A percentile compares a stretch with the other conserved stretches of the same genome.
Evolutionary conservation across 2,888 invertebrate species (phyloP).

Genomic region (Drosophila birchii): DNA sequence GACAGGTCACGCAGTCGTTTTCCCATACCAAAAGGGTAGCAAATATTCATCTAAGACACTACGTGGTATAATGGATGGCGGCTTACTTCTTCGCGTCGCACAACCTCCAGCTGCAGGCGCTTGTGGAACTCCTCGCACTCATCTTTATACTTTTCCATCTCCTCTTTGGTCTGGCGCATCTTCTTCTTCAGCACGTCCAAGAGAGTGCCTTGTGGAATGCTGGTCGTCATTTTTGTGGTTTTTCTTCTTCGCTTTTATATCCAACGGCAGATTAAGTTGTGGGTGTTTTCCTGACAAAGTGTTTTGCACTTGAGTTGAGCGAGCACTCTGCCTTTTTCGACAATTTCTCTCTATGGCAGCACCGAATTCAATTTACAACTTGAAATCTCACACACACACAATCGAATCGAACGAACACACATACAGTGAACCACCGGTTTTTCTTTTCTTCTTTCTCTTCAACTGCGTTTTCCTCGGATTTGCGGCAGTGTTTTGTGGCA

Average conservation of each 20-base stretch:
- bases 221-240: slow-evolving; percentile 90
- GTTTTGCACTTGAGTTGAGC: slow-evolving; percentile 61
- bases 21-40: slow-evolving; percentile 68
- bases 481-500: slow-evolving; percentile 44
- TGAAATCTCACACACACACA: slow-evolving; percentile 49
- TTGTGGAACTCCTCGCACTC: slow-evolving; percentile 98
- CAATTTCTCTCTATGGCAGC: slow-evolving; percentile 65
- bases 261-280: slow-evolving; percentile 46
- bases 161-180: slow-evolving; percentile 99
- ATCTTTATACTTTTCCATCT: slow-evolving; percentile 99
- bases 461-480: slow-evolving; percentile 58
- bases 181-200: slow-evolving; percentile 99
- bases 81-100: slow-evolving; percentile 99
- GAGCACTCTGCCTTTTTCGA: slow-evolving; percentile 62
- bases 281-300: slow-evolving; percentile 59
- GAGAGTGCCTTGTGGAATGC: slow-evolving; percentile 96
- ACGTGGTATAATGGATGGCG: slow-evolving; percentile 19
- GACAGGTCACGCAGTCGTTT: slow-evolving; percentile 37
- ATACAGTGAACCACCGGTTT: slow-evolving; percentile 82
- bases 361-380: slow-evolving; percentile 67
- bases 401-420: slow-evolving; percentile 29
- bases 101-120: slow-evolving; percentile 97
- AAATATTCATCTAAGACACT: slow-evolving; percentile 21
- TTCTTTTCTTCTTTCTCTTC: slow-evolving; percentile 65
- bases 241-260: slow-evolving; percentile 44